Percentiles rank a stretch among this genome's conserved stretches.
These are phyloP conservation scores for Equus przewalskii DNA, from an alignment of 2,113 vertebrate genomes.

Conservation along the genomic window DNA sequence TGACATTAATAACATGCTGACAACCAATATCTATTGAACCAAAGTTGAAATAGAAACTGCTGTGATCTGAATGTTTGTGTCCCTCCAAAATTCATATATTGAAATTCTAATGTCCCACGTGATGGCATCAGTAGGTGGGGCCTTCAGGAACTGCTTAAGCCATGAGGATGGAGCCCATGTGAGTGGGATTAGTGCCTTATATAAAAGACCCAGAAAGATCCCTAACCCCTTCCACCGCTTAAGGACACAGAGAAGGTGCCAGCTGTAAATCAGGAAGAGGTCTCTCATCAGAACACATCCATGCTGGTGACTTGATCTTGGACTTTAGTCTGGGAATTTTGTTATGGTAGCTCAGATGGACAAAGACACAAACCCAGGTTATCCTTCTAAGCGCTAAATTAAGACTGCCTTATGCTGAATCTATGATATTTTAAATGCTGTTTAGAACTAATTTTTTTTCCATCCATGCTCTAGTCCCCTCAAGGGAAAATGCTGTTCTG, in stretches of 20 bases:
- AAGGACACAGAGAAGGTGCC: neutral
- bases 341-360: neutral
- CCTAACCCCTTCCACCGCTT: neutral
- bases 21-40: neutral
- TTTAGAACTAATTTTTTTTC: neutral
- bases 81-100: neutral
- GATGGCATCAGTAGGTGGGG: neutral
- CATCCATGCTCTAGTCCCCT: neutral
- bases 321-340: neutral
- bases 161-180: neutral
- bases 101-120: neutral
- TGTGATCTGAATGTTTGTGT: neutral
- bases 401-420: neutral
- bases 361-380: neutral
- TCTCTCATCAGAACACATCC: neutral
- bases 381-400: neutral
- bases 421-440: neutral
- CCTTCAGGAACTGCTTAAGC: neutral
- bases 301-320: neutral
- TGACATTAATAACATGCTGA: neutral
- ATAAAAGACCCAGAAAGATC: neutral
- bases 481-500: neutral
- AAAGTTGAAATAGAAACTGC: neutral
- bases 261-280: neutral
- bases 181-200: neutral